A percentile compares a stretch with the other conserved stretches of the same genome.
Evolutionary conservation across 2,888 invertebrate genomes (phyloP).

Genomic region (Campoletis raptor): DNA sequence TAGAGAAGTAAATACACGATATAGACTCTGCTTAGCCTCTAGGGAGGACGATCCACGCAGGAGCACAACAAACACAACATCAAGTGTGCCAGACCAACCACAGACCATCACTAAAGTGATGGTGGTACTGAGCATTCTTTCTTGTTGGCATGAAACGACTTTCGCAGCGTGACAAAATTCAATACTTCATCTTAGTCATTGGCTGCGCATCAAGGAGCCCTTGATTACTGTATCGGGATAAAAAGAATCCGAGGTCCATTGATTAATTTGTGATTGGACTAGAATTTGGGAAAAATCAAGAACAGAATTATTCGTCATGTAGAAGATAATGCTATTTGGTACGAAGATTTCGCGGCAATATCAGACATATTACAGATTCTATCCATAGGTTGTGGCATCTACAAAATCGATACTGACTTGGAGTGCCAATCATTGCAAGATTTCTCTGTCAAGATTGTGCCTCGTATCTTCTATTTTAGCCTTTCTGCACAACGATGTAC

Average conservation of each 20-base stretch:
- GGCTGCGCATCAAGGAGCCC: neutral
- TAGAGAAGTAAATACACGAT: slow-evolving; percentile 31
- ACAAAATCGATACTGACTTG: slow-evolving; percentile 15
- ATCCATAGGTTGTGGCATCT: neutral
- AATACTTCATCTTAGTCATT: neutral
- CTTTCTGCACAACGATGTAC: slow-evolving; percentile 22
- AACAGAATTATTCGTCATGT: neutral
- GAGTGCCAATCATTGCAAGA: slow-evolving; percentile 40
- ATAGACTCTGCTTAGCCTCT: slow-evolving; percentile 24
- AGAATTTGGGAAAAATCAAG: neutral
- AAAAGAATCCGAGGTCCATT: neutral
- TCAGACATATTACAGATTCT: neutral
- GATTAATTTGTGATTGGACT: neutral
- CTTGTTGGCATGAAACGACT: slow-evolving; percentile 33
- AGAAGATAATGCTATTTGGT: neutral
- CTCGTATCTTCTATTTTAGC: slow-evolving; percentile 29
- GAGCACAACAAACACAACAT: slow-evolving; percentile 26
- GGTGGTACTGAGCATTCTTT: slow-evolving; percentile 34
- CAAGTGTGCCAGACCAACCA: slow-evolving; percentile 12
- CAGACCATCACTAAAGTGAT: slow-evolving; percentile 5
- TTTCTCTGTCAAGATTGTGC: slow-evolving; percentile 29
- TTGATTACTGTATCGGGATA: neutral
- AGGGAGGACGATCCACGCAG: slow-evolving; percentile 6
- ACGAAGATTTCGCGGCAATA: neutral
- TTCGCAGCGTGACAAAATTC: slow-evolving; percentile 5